Evolutionary conservation across 2,888 invertebrate genomes (phyloP), one percentile per base, ranked within the genome.

Genomic region (Alentia gelatinosa): DNA sequence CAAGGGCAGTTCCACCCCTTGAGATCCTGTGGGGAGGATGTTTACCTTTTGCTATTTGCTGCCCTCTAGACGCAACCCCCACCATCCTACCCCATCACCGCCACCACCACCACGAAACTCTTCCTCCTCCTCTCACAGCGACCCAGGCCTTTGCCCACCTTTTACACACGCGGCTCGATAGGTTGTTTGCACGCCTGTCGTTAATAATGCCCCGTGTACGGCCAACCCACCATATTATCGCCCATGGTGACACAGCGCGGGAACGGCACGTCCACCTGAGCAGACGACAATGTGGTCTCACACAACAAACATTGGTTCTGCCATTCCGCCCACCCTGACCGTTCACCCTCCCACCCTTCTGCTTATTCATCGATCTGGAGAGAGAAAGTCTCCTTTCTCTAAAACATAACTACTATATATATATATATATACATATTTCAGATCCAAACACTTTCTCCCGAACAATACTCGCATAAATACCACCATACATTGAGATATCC

Each of bases 21-120:
- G 30, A 68, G 68, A 68, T 68, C 68, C 68, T 68, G 68, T 19
- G n/a, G 68, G 68, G 68, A 68, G 68, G 68, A 68, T 68, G 68
- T 68, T 68, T 68, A 30, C 68, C 33, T 30, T 68, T 26, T 68
- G 68, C 68, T 68, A 30, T 68, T 68, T 68, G 68, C 33, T 30
- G 68, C 68, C 68, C 68, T 30, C 5, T 68, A n/a, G 56, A 56
- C n/a, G 68, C 26, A 30, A 1, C 23, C 68, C 68, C 68, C 68
- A 30, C 5, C 68, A 19, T 30, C 68, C 30, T 63, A n/a, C 5
- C 12, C 12, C 47, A 12, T 56, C 19, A 56, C 56, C n/a, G 56
- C 19, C 56, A 56, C 56, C 56, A 4, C 12, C n/a, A n/a, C 19
- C 56, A 56, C 56, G 23, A 4, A 4, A 56, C 56, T 56, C 56